Base-by-base conservation (phyloP, 2,113 vertebrate species). In the Cnemophilus loriae region DNA sequence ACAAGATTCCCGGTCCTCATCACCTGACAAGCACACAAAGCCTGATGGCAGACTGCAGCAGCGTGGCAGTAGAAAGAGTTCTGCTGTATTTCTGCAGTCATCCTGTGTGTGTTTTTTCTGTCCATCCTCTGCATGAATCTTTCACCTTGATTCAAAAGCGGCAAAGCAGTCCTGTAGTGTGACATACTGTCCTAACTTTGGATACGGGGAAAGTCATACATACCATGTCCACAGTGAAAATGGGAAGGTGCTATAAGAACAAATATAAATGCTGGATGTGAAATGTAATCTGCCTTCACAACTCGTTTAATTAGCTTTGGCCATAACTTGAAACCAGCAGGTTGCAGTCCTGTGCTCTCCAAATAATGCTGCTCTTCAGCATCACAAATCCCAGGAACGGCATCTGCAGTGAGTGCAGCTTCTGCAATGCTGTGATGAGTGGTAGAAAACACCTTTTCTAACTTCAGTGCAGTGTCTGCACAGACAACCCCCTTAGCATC, bases 121-220 rank as follows among this genome's bases (percentile, higher is more conserved):
- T 19, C 35, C 15, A 3, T 37, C 21, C 7, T 67, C 6, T 4
- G 30, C 2, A 4, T 23, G 22, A 30, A 5, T 35, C 14, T 56
- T 52, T 30, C 18, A 5, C 64, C 11, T 71, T 70, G 6, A 28
- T 76, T 21, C 20, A 7, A 11, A 73, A 80, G 85, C 61, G 37
- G 32, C 35, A 46, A 73, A 90, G 61, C 63, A 76, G 27, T 32
- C 44, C 57, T 37, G 11, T 82, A 3, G 19, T 3, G 2, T 56
- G 49, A 64, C 56, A 52, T 21, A 9, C 49, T 44, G 22, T 15
- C 49, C 10, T n/a, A 9, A 17, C 4, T 33, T 30, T 41, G 13
- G 42, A 1, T 30, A 5, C 1, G 17, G 30, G 21, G 6, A 3
- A 53, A 21, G 27, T 47, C 7, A 2, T 1, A 8, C 3, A 3